Percentiles rank a stretch among this genome's conserved stretches.
Conservation (phyloP, 2,797 vertebrate species). For the Pagetopsis macropterus region DNA sequence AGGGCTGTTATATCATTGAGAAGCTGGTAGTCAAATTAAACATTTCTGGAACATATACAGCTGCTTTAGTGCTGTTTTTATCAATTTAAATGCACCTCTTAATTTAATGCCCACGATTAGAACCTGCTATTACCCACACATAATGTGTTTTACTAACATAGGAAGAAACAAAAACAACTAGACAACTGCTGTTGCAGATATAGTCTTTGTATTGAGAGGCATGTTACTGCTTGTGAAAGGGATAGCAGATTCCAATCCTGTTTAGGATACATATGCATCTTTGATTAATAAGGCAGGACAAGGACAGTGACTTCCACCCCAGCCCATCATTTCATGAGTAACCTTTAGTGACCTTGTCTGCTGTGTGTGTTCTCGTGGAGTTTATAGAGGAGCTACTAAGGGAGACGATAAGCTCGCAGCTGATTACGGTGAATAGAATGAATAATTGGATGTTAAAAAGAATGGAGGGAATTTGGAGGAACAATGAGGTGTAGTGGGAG, state of each 20-base stretch:
- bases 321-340: conserved; percentile 29
- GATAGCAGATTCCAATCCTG: background rate
- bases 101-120: background rate
- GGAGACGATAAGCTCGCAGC: conserved; percentile 50
- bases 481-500: conserved; percentile 61
- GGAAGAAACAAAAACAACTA: background rate
- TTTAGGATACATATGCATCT: conserved; percentile 8
- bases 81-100: background rate
- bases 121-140: background rate
- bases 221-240: background rate
- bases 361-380: conserved; percentile 38
- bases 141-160: background rate
- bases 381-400: conserved; percentile 30
- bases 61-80: conserved; percentile 1
- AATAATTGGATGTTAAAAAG: conserved; percentile 73
- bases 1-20: background rate
- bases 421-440: conserved; percentile 65
- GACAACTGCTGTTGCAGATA: background rate
- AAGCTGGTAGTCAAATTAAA: background rate
- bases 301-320: conserved; percentile 26
- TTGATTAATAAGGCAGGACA: conserved; percentile 30
- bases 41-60: background rate
- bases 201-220: conserved; percentile 1
- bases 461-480: conserved; percentile 53
- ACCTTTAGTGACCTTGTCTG: conserved; percentile 51